A percentile compares a stretch with the other conserved stretches of the same genome.
Conservation (phyloP, 2,888 invertebrate genomes). For the Cataglyphis albicans region DNA sequence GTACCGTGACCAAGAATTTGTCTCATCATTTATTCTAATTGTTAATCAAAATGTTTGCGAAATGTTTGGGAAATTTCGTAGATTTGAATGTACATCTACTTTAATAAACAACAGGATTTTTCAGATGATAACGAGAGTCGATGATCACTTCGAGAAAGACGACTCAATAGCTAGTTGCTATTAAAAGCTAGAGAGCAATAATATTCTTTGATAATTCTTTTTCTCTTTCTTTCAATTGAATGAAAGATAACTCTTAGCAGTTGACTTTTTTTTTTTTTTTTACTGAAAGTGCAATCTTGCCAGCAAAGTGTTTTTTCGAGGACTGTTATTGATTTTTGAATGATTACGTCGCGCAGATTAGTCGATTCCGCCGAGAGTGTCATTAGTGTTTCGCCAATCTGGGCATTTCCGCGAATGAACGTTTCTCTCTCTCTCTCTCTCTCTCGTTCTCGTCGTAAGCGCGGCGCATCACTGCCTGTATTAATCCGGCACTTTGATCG, state of each 20-base stretch:
- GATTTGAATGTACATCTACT: slow-evolving; percentile 39
- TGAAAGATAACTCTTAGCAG: slow-evolving; percentile 8
- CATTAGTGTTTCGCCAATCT: slow-evolving; percentile 39
- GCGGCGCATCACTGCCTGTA: slow-evolving; percentile 67
- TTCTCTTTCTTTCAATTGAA: slow-evolving; percentile 5
- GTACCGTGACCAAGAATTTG: slow-evolving; percentile 22
- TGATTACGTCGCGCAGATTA: slow-evolving; percentile 4
- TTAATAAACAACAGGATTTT: not conserved
- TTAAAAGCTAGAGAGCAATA: not conserved
- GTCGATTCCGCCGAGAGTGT: slow-evolving; percentile 26
- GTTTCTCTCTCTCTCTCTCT: slow-evolving; percentile 23
- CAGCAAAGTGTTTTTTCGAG: not conserved
- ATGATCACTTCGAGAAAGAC: not conserved
- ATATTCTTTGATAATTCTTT: not conserved
- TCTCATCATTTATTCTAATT: slow-evolving; percentile 66
- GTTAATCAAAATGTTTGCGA: slow-evolving; percentile 58
- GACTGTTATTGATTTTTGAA: slow-evolving; percentile 22
- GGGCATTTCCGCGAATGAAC: slow-evolving; percentile 51
- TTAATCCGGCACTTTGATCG: slow-evolving; percentile 75
- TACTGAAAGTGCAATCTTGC: not conserved
- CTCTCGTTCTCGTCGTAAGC: slow-evolving; percentile 31
- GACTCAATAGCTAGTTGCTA: not conserved
- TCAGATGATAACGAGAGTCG: not conserved
- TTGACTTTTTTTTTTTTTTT: not conserved
- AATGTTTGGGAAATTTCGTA: slow-evolving; percentile 62